Evolutionary conservation across 2,113 vertebrate genomes (phyloP).

Genomic region (Andinoacara biseriatus): DNA sequence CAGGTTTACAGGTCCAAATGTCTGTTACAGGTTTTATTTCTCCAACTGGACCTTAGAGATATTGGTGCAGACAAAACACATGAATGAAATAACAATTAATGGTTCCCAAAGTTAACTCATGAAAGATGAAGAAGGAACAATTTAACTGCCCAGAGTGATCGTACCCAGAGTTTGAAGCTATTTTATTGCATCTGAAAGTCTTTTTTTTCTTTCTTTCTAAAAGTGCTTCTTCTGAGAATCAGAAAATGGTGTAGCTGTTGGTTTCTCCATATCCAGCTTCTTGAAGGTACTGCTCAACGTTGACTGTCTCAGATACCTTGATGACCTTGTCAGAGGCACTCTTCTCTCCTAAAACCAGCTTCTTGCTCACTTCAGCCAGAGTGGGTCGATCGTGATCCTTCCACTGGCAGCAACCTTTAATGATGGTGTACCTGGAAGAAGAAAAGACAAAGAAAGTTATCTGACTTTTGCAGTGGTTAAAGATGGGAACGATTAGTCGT

Average conservation of each 20-base stretch:
- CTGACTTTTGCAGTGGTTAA: not conserved
- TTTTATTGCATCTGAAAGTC: not conserved
- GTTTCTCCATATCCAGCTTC: slow-evolving; percentile 79
- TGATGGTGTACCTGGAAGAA: slow-evolving; percentile 83
- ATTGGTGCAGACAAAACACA: not conserved
- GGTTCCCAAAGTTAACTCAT: not conserved
- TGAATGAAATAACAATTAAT: not conserved
- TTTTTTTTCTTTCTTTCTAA: not conserved
- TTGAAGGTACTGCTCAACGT: slow-evolving; percentile 77
- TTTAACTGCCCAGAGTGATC: not conserved
- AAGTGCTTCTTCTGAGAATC: slow-evolving; percentile 46
- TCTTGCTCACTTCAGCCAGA: slow-evolving; percentile 76
- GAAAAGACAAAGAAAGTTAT: not conserved
- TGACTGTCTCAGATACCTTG: slow-evolving; percentile 80
- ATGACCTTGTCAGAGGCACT: slow-evolving; percentile 84
- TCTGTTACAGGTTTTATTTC: not conserved
- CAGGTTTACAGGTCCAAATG: slow-evolving; percentile 37
- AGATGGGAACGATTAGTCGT: not conserved
- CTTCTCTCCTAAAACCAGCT: slow-evolving; percentile 79
- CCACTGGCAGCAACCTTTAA: slow-evolving; percentile 92
- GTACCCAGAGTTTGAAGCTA: not conserved
- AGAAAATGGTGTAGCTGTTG: slow-evolving; percentile 82
- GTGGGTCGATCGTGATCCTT: slow-evolving; percentile 79
- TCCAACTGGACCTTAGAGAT: not conserved
- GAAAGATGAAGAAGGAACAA: not conserved